Conservation (phyloP, 2,888 invertebrate genomes). For the Thysanoteuthis rhombus region DNA sequence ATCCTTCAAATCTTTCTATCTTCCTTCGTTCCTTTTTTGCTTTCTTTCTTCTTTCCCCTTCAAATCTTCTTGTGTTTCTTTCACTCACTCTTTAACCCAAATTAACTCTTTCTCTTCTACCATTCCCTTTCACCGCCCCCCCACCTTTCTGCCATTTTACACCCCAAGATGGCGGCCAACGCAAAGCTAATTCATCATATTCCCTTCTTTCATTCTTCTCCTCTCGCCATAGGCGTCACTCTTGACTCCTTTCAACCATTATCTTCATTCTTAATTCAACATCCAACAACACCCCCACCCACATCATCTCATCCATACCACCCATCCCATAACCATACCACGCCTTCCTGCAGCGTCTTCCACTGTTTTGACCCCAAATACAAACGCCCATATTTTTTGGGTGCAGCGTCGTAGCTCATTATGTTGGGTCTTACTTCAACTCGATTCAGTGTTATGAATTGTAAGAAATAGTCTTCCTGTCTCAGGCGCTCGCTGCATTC, state of each 20-base stretch:
- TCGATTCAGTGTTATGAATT: background rate
- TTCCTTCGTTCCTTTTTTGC: background rate
- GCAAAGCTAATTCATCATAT: background rate
- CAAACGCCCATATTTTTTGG: background rate
- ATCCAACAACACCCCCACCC: background rate
- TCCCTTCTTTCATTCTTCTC: background rate
- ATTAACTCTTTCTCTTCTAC: background rate
- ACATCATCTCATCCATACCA: background rate
- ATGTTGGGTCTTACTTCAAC: background rate
- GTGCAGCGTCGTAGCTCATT: background rate
- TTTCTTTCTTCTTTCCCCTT: background rate
- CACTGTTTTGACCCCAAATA: background rate
- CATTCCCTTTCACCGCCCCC: background rate
- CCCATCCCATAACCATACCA: too few relatives aligned
- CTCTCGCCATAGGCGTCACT: background rate
- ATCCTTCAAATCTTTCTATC: background rate
- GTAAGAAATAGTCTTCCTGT: background rate
- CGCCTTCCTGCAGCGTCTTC: background rate
- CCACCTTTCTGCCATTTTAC: background rate
- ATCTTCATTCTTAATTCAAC: background rate
- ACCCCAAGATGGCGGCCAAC: background rate
- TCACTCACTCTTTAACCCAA: background rate
- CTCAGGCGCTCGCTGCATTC: too few relatives aligned
- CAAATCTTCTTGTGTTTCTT: background rate
- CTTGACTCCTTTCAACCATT: background rate